phyloP scores from a whole-genome alignment of 2,888 invertebrate species.

The Imbricaverruca yamaguchii region DNA sequence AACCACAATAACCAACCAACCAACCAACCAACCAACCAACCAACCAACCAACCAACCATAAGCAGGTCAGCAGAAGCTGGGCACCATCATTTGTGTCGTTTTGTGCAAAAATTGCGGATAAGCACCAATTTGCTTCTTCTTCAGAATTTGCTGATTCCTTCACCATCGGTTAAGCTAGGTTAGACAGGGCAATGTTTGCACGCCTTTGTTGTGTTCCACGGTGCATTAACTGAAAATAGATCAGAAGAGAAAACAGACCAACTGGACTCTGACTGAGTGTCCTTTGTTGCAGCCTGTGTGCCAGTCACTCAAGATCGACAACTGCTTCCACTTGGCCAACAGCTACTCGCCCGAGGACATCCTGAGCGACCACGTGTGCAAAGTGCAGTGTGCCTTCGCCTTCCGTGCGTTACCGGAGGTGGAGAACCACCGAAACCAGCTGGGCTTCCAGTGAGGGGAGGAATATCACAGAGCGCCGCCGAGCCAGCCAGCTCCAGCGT shows the following conservation, averaged over 20 bases:
- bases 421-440: constrained; percentile 20
- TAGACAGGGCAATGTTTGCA: not conserved
- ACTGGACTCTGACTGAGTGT: too few relatives aligned
- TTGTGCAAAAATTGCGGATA: too few relatives aligned
- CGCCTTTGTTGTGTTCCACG: not conserved
- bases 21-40: too few relatives aligned
- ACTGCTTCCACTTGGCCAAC: constrained; percentile 44
- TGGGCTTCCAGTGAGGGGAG: constrained; percentile 8
- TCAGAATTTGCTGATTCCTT: too few relatives aligned
- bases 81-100: too few relatives aligned
- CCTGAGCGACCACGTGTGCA: constrained; percentile 46
- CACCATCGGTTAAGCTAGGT: too few relatives aligned
- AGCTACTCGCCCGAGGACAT: constrained; percentile 43
- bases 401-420: constrained; percentile 40
- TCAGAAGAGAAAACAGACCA: too few relatives aligned
- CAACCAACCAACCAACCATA: too few relatives aligned
- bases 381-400: constrained; percentile 48
- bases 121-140: too few relatives aligned
- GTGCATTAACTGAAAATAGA: too few relatives aligned
- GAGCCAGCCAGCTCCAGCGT: not conserved
- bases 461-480: not conserved
- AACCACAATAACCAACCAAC: too few relatives aligned
- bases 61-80: too few relatives aligned
- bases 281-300: constrained; percentile 43
- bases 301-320: constrained; percentile 46